Evolutionary conservation across 2,888 invertebrate genomes (phyloP).

Genomic region (Muscina levida): DNA sequence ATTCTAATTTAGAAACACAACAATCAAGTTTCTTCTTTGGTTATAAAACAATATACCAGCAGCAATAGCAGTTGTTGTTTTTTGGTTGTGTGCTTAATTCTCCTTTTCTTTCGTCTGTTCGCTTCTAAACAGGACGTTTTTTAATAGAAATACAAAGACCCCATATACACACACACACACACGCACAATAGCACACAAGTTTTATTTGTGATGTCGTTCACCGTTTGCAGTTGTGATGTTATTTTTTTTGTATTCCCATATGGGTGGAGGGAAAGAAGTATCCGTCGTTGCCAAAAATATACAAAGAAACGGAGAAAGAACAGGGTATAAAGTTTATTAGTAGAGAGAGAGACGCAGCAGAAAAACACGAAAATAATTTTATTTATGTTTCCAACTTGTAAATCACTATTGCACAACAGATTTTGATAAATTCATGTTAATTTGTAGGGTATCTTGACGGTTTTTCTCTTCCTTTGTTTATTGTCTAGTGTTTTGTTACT

Average conservation of each 20-base stretch:
- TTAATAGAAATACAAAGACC: conserved; percentile 16
- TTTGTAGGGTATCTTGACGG: neutral
- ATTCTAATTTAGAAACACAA: neutral
- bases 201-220: neutral
- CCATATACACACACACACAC: neutral
- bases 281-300: conserved; percentile 18
- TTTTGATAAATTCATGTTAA: conserved; percentile 28
- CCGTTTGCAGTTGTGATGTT: neutral
- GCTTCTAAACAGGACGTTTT: conserved; percentile 36
- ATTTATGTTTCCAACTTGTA: no score
- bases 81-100: no score
- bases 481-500: conserved; percentile 42
- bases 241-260: conserved; percentile 19
- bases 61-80: conserved; percentile 19
- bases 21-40: conserved; percentile 58
- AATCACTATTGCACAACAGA: conserved; percentile 53
- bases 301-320: conserved; percentile 19
- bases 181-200: neutral
- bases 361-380: conserved; percentile 10
- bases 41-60: conserved; percentile 20
- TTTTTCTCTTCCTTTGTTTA: conserved; percentile 37
- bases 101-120: conserved; percentile 25
- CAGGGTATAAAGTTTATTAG: neutral
- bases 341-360: neutral
- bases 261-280: neutral